Evolutionary conservation across 2,888 invertebrate species (phyloP).

Genomic region (Lochmaea crataegi): DNA sequence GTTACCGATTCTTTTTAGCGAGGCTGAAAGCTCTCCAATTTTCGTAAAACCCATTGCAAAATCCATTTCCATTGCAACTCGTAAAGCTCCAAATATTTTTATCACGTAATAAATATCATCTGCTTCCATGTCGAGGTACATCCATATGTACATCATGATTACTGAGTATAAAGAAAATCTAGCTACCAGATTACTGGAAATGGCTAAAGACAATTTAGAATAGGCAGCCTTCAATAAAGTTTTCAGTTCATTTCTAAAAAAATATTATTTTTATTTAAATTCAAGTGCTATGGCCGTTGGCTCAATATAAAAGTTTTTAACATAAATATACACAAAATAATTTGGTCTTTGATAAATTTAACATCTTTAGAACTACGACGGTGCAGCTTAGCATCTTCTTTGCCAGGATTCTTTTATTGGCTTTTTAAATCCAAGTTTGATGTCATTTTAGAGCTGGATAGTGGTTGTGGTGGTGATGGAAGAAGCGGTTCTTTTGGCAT

Average conservation of each 20-base stretch:
- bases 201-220: conserved; percentile 53
- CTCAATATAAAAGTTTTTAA: no score
- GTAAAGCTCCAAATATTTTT: conserved; percentile 45
- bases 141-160: conserved; percentile 50
- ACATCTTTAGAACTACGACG: no score
- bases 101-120: conserved; percentile 52
- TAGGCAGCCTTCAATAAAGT: conserved; percentile 47
- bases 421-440: no score
- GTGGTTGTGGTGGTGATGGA: no score
- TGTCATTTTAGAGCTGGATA: no score
- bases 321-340: no score
- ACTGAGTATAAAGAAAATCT: conserved; percentile 51
- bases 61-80: conserved; percentile 46
- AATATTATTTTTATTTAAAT: neutral
- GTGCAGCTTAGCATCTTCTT: no score
- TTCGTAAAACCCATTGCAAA: conserved; percentile 49
- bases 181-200: conserved; percentile 53
- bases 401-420: no score
- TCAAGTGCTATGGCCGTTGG: no score
- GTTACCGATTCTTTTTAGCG: conserved; percentile 46
- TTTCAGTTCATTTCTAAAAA: conserved; percentile 44
- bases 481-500: no score
- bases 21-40: conserved; percentile 50
- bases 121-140: conserved; percentile 47
- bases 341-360: no score